These are phyloP conservation scores for Chelonoidis abingdonii DNA, from an alignment of 2,113 vertebrate genomes.

Conservation along the genomic window DNA sequence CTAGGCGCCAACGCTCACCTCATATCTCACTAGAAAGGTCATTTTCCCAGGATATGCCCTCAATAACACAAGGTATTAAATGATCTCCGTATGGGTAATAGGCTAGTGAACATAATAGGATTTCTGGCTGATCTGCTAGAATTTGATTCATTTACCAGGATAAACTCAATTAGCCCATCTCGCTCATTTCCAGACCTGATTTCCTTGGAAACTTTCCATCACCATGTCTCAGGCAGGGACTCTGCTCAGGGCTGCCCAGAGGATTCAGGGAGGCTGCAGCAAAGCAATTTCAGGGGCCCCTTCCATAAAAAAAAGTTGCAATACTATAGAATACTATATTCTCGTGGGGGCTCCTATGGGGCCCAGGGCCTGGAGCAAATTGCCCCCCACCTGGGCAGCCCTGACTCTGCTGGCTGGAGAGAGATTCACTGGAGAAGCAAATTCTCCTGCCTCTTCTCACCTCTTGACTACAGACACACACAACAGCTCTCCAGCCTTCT, in stretches of 20 bases:
- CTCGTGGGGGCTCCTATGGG: too few relatives aligned
- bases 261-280: too few relatives aligned
- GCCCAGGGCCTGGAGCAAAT: too few relatives aligned
- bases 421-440: neutral
- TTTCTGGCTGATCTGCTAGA: neutral
- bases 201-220: conserved; percentile 5
- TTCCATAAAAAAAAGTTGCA: too few relatives aligned
- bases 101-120: neutral
- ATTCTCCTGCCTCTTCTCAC: neutral
- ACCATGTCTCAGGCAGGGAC: neutral
- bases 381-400: too few relatives aligned
- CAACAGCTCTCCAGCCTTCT: neutral
- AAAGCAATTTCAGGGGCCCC: too few relatives aligned
- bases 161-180: conserved; percentile 33
- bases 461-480: neutral
- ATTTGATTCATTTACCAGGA: conserved; percentile 23
- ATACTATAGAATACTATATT: too few relatives aligned
- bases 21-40: neutral
- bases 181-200: conserved; percentile 33
- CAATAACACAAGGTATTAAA: neutral
- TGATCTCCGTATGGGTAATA: neutral
- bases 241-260: too few relatives aligned
- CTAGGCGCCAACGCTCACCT: neutral
- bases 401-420: neutral
- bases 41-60: neutral